These are phyloP conservation scores for Sardina pilchardus DNA, from an alignment of 2,113 vertebrate genomes.

Conservation along the genomic window DNA sequence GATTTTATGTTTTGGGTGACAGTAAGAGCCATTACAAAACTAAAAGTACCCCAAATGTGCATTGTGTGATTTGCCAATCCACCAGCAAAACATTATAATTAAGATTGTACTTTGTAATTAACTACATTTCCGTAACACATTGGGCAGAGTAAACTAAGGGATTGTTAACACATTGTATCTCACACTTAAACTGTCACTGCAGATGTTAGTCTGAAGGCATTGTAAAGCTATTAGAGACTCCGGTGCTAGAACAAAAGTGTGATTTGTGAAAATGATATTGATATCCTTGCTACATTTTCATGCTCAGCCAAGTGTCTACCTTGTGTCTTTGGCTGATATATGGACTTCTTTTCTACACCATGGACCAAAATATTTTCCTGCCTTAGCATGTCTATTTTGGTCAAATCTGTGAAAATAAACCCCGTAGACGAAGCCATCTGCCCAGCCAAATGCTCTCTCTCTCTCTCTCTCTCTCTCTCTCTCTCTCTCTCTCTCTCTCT, in stretches of 20 bases:
- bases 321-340: not conserved
- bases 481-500: conserved; percentile 31
- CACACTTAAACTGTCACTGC: not conserved
- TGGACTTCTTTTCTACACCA: not conserved
- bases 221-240: not conserved
- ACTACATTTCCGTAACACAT: not conserved
- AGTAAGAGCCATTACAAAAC: too few species aligned
- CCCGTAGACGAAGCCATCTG: conserved; percentile 45
- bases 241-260: not conserved
- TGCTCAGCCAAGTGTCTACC: not conserved
- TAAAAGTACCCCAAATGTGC: too few species aligned
- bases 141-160: not conserved
- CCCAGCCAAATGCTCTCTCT: conserved; percentile 42
- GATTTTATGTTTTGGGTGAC: too few species aligned
- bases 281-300: not conserved
- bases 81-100: too few species aligned
- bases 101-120: not conserved
- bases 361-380: not conserved
- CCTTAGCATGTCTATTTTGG: not conserved
- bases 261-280: not conserved
- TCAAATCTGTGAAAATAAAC: not conserved
- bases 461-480: conserved; percentile 31
- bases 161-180: not conserved
- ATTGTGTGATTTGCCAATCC: too few species aligned
- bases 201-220: not conserved